Conservation (phyloP, 2,888 invertebrate species). For the Nasonovia ribisnigri region DNA sequence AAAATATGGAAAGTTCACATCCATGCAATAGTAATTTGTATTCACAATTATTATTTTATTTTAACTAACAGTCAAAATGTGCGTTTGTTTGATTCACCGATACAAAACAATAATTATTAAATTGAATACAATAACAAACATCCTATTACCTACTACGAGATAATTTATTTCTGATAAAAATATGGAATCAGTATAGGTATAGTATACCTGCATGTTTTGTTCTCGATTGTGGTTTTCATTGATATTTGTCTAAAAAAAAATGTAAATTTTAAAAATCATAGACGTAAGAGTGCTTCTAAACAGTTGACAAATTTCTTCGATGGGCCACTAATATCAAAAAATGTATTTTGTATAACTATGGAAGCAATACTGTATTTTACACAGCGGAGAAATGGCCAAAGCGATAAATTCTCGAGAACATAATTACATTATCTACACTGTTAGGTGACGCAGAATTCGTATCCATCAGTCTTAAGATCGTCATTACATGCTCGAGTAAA, state of each 20-base stretch:
- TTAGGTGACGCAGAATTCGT: neutral
- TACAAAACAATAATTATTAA: no score
- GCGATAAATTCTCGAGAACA: neutral
- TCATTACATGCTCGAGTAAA: conserved; percentile 28
- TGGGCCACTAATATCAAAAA: neutral
- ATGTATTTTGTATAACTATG: neutral
- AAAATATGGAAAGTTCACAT: neutral
- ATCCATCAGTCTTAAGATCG: neutral
- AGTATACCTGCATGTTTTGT: neutral
- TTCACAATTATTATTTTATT: neutral
- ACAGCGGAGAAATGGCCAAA: neutral
- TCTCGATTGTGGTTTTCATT: neutral
- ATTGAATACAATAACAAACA: no score
- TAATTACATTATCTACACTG: neutral
- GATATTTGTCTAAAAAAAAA: neutral
- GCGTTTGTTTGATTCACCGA: neutral
- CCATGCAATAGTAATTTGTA: no score
- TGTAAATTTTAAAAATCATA: neutral
- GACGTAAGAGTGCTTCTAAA: neutral
- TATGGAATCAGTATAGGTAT: no score
- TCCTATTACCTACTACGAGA: no score
- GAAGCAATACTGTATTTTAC: neutral
- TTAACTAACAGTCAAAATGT: neutral
- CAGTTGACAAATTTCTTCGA: neutral
- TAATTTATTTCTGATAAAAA: no score